Percentiles rank a stretch among this genome's conserved stretches.
Conservation (phyloP, 2,888 invertebrate species). For the Parascotia fuliginaria region DNA sequence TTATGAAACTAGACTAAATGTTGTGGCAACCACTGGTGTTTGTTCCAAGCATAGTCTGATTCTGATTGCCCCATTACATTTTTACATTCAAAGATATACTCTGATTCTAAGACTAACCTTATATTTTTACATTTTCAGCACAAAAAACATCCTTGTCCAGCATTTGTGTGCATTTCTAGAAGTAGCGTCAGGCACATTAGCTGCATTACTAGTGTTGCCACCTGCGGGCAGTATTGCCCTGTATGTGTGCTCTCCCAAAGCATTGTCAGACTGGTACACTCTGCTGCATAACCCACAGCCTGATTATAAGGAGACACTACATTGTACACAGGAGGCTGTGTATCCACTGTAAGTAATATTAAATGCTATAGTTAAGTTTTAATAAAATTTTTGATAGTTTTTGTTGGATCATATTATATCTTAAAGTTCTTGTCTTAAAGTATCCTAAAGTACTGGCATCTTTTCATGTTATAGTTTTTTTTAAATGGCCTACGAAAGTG, state of each 20-base stretch:
- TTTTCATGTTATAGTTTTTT: too few relatives aligned
- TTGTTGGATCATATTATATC: too few relatives aligned
- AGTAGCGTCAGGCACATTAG: slow-evolving; percentile 89
- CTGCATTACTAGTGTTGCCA: slow-evolving; percentile 92
- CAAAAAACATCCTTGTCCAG: slow-evolving; percentile 90
- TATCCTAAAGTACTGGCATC: too few relatives aligned
- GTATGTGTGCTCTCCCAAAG: slow-evolving; percentile 91
- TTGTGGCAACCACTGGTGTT: too few relatives aligned
- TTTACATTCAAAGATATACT: too few relatives aligned
- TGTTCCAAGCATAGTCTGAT: too few relatives aligned
- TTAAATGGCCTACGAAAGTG: too few relatives aligned
- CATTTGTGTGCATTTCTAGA: slow-evolving; percentile 94
- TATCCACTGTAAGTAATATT: slow-evolving; percentile 94
- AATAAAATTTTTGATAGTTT: too few relatives aligned
- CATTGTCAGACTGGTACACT: slow-evolving; percentile 98
- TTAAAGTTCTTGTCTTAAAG: too few relatives aligned
- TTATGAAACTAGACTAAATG: too few relatives aligned
- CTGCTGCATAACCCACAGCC: slow-evolving; percentile 97
- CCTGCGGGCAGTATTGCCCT: slow-evolving; percentile 92
- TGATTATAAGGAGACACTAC: slow-evolving; percentile 93
- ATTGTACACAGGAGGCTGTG: slow-evolving; percentile 99
- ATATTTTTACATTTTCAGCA: slow-evolving; percentile 88
- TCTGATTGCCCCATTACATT: too few relatives aligned
- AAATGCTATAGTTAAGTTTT: neutral
- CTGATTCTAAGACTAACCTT: too few relatives aligned